Base-by-base conservation (phyloP, 1,140 invertebrate genomes). In the Hyles euphorbiae region DNA sequence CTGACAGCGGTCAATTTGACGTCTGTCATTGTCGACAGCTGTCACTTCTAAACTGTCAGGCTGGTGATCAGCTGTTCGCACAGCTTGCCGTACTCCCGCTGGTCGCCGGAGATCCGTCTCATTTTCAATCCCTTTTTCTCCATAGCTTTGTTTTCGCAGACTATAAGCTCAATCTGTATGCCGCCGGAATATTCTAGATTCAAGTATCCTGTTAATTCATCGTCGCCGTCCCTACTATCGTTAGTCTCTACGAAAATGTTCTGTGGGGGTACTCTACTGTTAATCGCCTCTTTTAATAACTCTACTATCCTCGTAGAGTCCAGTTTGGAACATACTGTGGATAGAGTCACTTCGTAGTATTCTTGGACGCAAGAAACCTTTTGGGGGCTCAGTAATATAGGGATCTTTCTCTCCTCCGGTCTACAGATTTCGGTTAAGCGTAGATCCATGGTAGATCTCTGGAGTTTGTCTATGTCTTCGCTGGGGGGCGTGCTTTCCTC, bases 21-120 rank as follows among this genome's bases (percentile, higher is more conserved):
- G n/a, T n/a, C n/a, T n/a, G n/a, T n/a, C n/a, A n/a, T n/a, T n/a
- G n/a, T n/a, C n/a, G n/a, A n/a, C n/a, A 54, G 22, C 32, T 45
- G 33, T 44, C 51, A 52, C 59, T 46, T 40, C 36, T 83, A 94
- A 82, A 94, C 94, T 64, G 94, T 95, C 86, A 98, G 95, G 77
- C 95, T 96, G 50, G 95, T 95, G 49, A 98, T 95, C 54, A 98
- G 89, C 80, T 97, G 95, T 76, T 97, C 95, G 87, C 96, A 98
- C 10, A 98, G 91, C 80, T 96, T 95, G 62, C 94, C 95, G 79
- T 98, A 98, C 77, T 97, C 95, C 61, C 94, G 90, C 82, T 96
- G 95, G 87, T 98, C 96, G 3, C 97, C 97, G 0, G 96, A 97
- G 63, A 98, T 96, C 78, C 96, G 91, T 58, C 96, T 89, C 92